Conservation (phyloP, 2,888 invertebrate genomes). For the Altica lythri region DNA sequence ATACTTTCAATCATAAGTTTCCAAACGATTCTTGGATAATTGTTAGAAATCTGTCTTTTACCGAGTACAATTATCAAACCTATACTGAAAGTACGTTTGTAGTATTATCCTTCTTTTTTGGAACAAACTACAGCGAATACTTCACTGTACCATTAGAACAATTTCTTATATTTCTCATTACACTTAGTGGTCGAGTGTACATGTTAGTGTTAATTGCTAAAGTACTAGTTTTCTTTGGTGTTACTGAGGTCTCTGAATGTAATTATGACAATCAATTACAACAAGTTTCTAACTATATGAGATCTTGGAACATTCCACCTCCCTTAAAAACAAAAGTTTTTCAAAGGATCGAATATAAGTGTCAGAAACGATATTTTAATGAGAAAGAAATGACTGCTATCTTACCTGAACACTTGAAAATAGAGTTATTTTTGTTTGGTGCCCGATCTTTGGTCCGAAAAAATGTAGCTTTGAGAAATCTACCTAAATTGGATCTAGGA, state of each 20-base stretch:
- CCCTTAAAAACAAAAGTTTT: neutral
- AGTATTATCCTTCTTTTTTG: neutral
- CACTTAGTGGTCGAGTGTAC: neutral
- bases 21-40: neutral
- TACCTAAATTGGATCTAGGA: neutral
- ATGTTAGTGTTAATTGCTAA: neutral
- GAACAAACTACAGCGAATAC: neutral
- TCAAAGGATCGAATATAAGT: neutral
- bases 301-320: neutral
- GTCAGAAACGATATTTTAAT: neutral
- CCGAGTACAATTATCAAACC: neutral
- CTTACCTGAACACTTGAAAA: neutral
- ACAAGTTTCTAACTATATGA: neutral
- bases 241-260: neutral
- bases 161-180: neutral
- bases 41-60: neutral
- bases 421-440: neutral
- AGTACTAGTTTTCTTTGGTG: neutral
- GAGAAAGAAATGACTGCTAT: neutral
- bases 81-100: neutral
- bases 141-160: neutral
- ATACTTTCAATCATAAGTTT: neutral
- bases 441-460: neutral
- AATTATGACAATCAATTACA: neutral
- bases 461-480: neutral